A percentile compares a stretch with the other conserved stretches of the same genome.
Evolutionary conservation across 2,888 invertebrate species (phyloP).

Genomic region (Listrodromus nycthemerus): DNA sequence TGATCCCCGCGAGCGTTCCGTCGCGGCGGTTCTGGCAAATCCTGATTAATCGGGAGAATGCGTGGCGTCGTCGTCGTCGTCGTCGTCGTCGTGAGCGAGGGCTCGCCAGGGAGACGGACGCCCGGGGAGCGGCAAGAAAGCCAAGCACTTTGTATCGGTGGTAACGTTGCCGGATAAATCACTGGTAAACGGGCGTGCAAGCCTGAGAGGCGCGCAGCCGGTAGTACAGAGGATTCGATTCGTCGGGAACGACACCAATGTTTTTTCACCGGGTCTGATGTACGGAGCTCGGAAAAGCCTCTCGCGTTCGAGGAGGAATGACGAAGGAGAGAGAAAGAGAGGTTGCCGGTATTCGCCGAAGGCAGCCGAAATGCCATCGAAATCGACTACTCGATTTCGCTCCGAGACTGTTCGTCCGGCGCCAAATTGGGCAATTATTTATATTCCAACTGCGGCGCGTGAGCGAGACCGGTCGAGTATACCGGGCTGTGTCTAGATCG

Average conservation of each 20-base stretch:
- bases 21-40: conserved; percentile 60
- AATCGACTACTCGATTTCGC: conserved; percentile 61
- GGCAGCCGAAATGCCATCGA: conserved; percentile 40
- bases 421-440: conserved; percentile 78
- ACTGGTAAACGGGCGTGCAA: conserved; percentile 68
- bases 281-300: conserved; percentile 57
- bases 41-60: conserved; percentile 69
- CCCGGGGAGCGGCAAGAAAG: conserved; percentile 65
- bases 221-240: conserved; percentile 69
- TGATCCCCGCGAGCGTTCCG: conserved; percentile 56
- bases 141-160: conserved; percentile 71
- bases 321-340: conserved; percentile 41
- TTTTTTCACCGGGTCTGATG: conserved; percentile 67
- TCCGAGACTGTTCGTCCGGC: conserved; percentile 72
- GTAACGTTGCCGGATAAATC: conserved; percentile 73
- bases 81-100: conserved; percentile 54
- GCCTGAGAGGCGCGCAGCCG: conserved; percentile 38
- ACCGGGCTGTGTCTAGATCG: conserved; percentile 35
- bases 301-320: conserved; percentile 29
- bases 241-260: conserved; percentile 66
- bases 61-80: conserved; percentile 64
- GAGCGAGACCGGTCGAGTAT: conserved; percentile 22
- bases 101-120: conserved; percentile 55
- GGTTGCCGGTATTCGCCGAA: conserved; percentile 1
- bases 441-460: conserved; percentile 68